A percentile compares a stretch with the other conserved stretches of the same genome.
Evolutionary conservation across 2,888 invertebrate species (phyloP).

Genomic region (Xestia rhomboidea): DNA sequence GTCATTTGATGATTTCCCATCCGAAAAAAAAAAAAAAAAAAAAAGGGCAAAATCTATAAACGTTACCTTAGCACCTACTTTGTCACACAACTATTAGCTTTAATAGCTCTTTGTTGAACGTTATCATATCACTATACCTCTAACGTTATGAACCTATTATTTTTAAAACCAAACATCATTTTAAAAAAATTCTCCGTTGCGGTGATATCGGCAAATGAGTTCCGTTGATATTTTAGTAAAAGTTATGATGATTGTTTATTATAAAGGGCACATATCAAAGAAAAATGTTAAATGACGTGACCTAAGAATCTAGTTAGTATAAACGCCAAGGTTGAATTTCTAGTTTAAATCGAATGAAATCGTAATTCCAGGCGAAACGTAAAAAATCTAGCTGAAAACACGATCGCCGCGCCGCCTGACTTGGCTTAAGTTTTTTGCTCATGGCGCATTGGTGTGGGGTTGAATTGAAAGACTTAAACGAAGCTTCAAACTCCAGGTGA

Average conservation of each 20-base stretch:
- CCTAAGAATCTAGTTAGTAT: neutral
- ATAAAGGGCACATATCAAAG: neutral
- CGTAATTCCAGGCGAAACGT: neutral
- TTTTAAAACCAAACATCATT: no score
- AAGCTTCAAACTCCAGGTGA: neutral
- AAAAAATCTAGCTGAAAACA: conserved; percentile 29
- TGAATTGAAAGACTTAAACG: neutral
- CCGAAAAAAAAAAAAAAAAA: no score
- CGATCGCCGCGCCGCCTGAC: conserved; percentile 5
- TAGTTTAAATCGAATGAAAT: conserved; percentile 11
- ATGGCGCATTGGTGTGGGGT: conserved; percentile 5
- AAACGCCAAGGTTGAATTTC: neutral
- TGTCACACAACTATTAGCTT: no score
- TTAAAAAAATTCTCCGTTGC: no score
- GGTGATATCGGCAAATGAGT: no score
- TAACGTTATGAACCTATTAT: no score
- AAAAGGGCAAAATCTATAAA: neutral
- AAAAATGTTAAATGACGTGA: neutral
- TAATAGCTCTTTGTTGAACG: no score
- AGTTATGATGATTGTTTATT: no score
- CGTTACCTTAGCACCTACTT: neutral
- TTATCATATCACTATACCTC: no score
- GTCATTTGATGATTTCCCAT: no score
- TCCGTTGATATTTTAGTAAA: no score
- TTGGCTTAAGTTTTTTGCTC: conserved; percentile 39